Percentiles rank a stretch among this genome's conserved stretches.
phyloP scores from a whole-genome alignment of 1,140 invertebrate species.

The Drosophila simulans region DNA sequence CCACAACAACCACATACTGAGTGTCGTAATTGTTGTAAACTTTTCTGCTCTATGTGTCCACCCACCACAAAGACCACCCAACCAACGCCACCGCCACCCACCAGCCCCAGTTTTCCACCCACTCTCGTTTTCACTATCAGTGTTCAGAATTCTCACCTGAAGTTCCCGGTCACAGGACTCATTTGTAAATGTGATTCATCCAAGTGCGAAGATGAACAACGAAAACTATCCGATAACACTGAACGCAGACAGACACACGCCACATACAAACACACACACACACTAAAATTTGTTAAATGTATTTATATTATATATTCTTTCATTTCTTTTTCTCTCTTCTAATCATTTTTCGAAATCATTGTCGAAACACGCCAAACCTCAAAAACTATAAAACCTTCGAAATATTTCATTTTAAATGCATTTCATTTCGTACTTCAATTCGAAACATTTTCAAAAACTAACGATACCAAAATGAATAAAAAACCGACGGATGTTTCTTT shows the following conservation, averaged over 20 bases:
- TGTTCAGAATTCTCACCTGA: slow-evolving; percentile 25
- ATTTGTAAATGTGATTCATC: slow-evolving; percentile 48
- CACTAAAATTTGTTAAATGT: slow-evolving; percentile 84
- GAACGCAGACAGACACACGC: slow-evolving; percentile 45
- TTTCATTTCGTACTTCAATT: slow-evolving; percentile 78
- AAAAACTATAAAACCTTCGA: slow-evolving; percentile 56
- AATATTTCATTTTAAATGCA: slow-evolving; percentile 76
- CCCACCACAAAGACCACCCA: slow-evolving; percentile 25
- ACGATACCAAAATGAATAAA: slow-evolving; percentile 23
- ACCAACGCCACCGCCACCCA: slow-evolving; percentile 18
- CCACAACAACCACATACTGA: slow-evolving; percentile 36
- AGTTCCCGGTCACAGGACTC: slow-evolving; percentile 25
- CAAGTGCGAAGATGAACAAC: slow-evolving; percentile 45
- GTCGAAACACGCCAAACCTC: slow-evolving; percentile 72
- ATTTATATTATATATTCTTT: slow-evolving; percentile 85
- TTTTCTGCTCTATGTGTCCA: slow-evolving; percentile 65
- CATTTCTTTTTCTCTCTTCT: slow-evolving; percentile 84
- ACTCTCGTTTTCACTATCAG: slow-evolving; percentile 41
- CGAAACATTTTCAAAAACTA: slow-evolving; percentile 58
- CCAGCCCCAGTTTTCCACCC: slow-evolving; percentile 15
- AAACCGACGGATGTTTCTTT: slow-evolving; percentile 48
- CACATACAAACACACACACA: slow-evolving; percentile 36
- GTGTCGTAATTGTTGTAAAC: slow-evolving; percentile 68
- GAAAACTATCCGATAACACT: slow-evolving; percentile 47
- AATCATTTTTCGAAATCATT: slow-evolving; percentile 82